phyloP scores from a whole-genome alignment of 1,140 invertebrate genomes.

The Proctacanthus coquilletti region DNA sequence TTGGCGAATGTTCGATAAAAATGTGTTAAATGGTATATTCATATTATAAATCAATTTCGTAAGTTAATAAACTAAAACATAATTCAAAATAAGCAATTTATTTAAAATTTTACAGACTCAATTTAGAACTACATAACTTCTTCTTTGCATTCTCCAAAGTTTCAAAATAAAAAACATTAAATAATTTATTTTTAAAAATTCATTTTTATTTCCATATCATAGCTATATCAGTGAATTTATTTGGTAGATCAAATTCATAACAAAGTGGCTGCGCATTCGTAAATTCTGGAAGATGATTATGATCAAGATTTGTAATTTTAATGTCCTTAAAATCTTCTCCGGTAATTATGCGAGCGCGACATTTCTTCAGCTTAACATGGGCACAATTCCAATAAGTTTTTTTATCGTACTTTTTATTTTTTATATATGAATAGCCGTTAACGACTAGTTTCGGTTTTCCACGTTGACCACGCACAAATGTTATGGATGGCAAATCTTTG shows the following conservation, averaged over 20 bases:
- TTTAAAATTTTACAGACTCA: too few relatives aligned
- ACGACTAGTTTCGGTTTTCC: constrained; percentile 10
- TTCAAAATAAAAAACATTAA: neutral
- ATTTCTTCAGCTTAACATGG: constrained; percentile 5
- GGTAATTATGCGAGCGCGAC: constrained; percentile 8
- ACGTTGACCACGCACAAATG: constrained; percentile 8
- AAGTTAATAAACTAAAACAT: too few relatives aligned
- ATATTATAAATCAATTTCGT: too few relatives aligned
- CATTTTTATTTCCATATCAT: neutral
- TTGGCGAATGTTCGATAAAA: too few relatives aligned
- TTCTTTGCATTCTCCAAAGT: too few relatives aligned
- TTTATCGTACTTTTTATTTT: constrained; percentile 6
- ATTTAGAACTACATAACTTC: too few relatives aligned
- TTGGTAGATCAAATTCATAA: too few relatives aligned
- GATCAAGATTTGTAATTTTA: constrained; percentile 4
- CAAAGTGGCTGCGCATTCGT: too few relatives aligned
- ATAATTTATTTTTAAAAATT: neutral
- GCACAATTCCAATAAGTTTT: constrained; percentile 10
- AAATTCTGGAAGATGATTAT: constrained; percentile 9
- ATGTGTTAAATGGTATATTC: too few relatives aligned
- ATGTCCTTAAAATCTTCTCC: neutral
- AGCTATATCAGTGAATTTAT: too few relatives aligned
- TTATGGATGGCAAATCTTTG: neutral
- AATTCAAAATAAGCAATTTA: too few relatives aligned
- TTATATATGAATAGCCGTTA: constrained; percentile 8